Evolutionary conservation across 1,140 invertebrate genomes (phyloP).

Genomic region (Ceratosolen solmsi): DNA sequence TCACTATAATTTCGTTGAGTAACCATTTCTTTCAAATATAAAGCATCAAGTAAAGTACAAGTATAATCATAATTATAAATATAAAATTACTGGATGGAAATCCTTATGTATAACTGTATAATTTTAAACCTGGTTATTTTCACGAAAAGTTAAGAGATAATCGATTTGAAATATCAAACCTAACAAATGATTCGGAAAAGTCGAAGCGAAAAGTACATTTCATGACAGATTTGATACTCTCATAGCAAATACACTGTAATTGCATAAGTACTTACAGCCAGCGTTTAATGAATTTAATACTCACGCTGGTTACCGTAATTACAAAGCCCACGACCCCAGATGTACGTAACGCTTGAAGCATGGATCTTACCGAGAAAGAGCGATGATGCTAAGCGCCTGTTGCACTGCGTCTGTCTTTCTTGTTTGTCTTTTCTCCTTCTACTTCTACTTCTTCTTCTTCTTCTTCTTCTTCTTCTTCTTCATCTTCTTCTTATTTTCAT

Average conservation of each 20-base stretch:
- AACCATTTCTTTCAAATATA: too few species aligned
- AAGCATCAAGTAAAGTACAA: not conserved
- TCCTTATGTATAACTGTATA: not conserved
- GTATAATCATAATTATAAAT: not conserved
- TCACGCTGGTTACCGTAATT: conserved; percentile 66
- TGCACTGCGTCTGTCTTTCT: conserved; percentile 56
- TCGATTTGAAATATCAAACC: not conserved
- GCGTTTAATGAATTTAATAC: conserved; percentile 61
- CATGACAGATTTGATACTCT: not conserved
- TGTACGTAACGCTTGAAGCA: conserved; percentile 24
- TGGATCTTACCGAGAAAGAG: conserved; percentile 58
- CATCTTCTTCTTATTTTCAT: conserved; percentile 53
- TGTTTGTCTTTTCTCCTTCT: conserved; percentile 38
- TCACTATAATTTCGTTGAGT: too few species aligned
- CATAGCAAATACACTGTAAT: not conserved
- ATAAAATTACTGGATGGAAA: not conserved
- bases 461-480: conserved; percentile 38
- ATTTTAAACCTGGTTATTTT: not conserved
- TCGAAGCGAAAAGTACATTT: not conserved
- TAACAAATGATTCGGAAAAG: conserved; percentile 20
- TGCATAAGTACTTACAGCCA: conserved; percentile 8
- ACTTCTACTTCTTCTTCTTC: conserved; percentile 52
- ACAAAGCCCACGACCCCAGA: conserved; percentile 53
- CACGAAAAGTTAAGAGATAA: not conserved
- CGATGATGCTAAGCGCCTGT: conserved; percentile 68